phyloP scores from a whole-genome alignment of 1,140 invertebrate genomes.

The Drosophila pachea region DNA sequence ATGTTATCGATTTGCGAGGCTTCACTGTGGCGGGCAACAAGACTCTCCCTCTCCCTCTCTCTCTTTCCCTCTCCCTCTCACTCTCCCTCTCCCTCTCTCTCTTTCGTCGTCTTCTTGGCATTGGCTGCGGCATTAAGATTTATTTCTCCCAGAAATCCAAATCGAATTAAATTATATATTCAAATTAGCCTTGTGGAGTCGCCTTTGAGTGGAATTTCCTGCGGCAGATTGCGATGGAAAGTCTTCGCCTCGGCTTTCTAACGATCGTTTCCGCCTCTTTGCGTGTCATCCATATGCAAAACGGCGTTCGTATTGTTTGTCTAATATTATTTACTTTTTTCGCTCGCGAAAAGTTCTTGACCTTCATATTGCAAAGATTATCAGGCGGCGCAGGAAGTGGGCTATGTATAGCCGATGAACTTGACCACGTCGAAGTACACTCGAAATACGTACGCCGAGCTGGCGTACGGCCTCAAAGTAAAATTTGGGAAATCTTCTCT shows the following conservation, averaged over 20 bases:
- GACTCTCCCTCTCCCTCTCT: too few species aligned
- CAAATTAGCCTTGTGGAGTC: constrained; percentile 24
- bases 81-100: too few species aligned
- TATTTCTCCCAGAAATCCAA: too few species aligned
- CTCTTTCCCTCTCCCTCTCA: too few species aligned
- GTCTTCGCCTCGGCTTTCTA: constrained; percentile 28
- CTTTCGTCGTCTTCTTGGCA: too few species aligned
- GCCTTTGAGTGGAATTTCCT: constrained; percentile 27
- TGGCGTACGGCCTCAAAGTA: background rate
- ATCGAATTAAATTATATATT: background rate
- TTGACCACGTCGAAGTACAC: background rate
- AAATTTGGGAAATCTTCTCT: too few species aligned
- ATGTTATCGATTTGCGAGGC: background rate
- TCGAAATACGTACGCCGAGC: too few species aligned
- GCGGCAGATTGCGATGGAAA: constrained; percentile 62
- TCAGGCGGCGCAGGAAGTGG: constrained; percentile 35
- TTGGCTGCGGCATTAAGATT: too few species aligned
- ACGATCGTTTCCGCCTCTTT: constrained; percentile 19
- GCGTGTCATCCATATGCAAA: constrained; percentile 32
- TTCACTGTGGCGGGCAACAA: background rate
- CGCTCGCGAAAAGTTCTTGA: constrained; percentile 23
- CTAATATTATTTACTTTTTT: background rate
- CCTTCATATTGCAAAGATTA: constrained; percentile 60
- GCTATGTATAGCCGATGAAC: constrained; percentile 30
- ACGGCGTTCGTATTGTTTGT: constrained; percentile 11